phyloP scores from a whole-genome alignment of 2,888 invertebrate genomes.

The Cremastobaeus sp. region DNA sequence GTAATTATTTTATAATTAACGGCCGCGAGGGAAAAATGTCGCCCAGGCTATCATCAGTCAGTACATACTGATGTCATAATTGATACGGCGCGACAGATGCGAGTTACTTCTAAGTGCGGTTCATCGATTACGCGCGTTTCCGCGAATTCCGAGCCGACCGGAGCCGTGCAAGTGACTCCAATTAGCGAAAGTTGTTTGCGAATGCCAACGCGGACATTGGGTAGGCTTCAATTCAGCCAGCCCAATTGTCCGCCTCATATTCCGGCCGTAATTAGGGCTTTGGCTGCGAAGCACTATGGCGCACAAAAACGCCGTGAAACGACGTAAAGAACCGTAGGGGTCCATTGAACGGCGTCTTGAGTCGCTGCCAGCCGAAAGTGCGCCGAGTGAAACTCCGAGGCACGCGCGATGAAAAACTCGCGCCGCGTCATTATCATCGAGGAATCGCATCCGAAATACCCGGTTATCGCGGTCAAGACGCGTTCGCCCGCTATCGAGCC shows the following conservation, averaged over 20 bases:
- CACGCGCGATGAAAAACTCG: constrained; percentile 55
- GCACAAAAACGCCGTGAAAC: constrained; percentile 45
- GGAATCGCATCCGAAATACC: constrained; percentile 49
- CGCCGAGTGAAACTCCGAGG: too few species aligned
- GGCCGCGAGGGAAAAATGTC: too few species aligned
- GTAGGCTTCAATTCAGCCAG: too few species aligned
- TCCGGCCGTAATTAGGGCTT: constrained; percentile 41
- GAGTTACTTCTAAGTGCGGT: too few species aligned
- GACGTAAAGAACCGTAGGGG: constrained; percentile 53
- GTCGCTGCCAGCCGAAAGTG: constrained; percentile 48
- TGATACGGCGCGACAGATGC: too few species aligned
- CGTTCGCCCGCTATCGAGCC: constrained; percentile 46
- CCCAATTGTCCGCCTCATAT: constrained; percentile 17
- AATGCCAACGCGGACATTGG: too few species aligned
- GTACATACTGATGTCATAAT: too few species aligned
- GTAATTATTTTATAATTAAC: constrained; percentile 31
- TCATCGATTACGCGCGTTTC: too few species aligned
- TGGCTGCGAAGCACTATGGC: constrained; percentile 40
- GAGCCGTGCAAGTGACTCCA: too few species aligned
- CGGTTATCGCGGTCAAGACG: constrained; percentile 58
- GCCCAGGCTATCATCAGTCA: constrained; percentile 11
- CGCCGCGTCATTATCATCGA: constrained; percentile 56
- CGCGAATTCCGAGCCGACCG: too few species aligned
- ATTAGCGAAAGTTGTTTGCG: too few species aligned
- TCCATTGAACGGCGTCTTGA: constrained; percentile 55